phyloP scores from a whole-genome alignment of 2,113 vertebrate species.

The Diphyllodes magnificus region DNA sequence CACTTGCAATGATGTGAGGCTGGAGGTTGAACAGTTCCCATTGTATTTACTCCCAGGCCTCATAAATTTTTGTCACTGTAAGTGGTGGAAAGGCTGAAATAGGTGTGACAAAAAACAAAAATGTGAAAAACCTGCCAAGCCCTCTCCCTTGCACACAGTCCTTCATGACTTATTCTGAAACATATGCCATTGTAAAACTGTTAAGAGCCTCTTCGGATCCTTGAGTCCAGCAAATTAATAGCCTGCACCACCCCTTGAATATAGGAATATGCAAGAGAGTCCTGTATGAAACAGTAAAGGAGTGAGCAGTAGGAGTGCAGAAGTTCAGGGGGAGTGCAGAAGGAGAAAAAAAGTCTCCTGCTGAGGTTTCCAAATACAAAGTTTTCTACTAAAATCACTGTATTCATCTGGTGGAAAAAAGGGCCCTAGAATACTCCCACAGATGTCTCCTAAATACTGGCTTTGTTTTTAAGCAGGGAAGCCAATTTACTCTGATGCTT shows the following conservation, averaged over 20 bases:
- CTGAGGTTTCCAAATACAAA: neutral
- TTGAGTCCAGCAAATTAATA: neutral
- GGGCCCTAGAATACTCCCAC: neutral
- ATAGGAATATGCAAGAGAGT: neutral
- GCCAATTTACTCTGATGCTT: neutral
- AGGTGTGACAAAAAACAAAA: neutral
- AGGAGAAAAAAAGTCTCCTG: neutral
- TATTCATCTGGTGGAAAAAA: neutral
- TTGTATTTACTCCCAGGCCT: neutral
- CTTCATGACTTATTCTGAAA: neutral
- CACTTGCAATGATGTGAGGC: neutral
- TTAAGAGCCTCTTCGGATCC: neutral
- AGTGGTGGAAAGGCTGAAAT: neutral
- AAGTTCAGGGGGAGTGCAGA: neutral
- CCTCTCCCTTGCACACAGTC: neutral
- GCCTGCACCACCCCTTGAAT: neutral
- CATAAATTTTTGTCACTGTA: neutral
- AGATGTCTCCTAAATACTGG: neutral
- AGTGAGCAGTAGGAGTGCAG: neutral
- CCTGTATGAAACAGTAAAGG: neutral
- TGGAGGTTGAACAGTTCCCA: neutral
- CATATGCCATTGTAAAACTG: neutral
- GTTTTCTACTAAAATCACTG: neutral
- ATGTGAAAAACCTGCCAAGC: neutral
- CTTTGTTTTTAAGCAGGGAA: slow-evolving; percentile 17